phyloP scores from a whole-genome alignment of 2,113 vertebrate genomes.

The Cynopterus brachyotis region DNA sequence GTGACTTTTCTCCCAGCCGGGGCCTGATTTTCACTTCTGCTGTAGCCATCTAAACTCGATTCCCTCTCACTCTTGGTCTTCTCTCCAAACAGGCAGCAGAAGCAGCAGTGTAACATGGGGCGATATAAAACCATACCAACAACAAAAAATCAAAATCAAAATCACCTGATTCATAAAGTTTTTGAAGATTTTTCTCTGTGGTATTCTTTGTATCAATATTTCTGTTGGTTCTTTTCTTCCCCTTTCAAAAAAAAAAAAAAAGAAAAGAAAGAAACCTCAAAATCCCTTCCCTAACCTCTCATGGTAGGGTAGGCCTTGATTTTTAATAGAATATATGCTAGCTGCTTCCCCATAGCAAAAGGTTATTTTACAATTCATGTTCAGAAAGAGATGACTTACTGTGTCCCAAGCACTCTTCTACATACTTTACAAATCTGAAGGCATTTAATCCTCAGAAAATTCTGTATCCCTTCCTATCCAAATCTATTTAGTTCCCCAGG shows the following conservation, averaged over 20 bases:
- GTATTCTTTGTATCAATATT: not conserved
- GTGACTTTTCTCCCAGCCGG: not conserved
- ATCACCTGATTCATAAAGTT: not conserved
- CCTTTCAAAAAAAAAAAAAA: not conserved
- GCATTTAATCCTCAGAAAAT: not conserved
- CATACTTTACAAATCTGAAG: not conserved
- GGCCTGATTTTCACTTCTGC: not conserved
- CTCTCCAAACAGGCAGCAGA: not conserved
- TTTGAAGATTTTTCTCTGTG: not conserved
- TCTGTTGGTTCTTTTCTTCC: not conserved
- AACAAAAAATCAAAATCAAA: not conserved
- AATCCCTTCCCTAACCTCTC: not conserved
- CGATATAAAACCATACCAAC: not conserved
- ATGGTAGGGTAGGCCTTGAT: not conserved
- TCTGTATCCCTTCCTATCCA: not conserved
- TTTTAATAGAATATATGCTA: not conserved
- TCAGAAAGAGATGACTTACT: not conserved
- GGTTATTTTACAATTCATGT: not conserved
- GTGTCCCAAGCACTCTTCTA: not conserved
- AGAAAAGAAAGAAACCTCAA: not conserved
- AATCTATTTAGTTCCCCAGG: not conserved
- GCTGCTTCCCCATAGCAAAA: not conserved
- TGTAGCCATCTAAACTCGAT: not conserved
- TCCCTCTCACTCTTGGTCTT: not conserved
- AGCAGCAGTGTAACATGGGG: rapidly evolving